Conservation (phyloP, 1,140 invertebrate genomes). For the Apis mellifera region DNA sequence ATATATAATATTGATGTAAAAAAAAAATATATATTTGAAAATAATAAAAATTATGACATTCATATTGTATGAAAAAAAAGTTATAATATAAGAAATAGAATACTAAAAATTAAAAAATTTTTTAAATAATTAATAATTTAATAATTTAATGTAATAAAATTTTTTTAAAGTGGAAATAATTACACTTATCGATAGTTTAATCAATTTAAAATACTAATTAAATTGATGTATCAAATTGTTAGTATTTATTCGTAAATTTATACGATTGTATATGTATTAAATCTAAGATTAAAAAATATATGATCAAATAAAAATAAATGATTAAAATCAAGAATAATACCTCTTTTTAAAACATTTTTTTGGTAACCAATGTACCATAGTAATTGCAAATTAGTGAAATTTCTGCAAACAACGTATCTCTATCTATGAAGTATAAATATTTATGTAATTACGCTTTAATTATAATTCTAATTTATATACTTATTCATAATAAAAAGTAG, state of each 20-base stretch:
- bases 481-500: background rate
- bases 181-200: background rate
- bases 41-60: no score
- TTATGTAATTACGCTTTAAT: slow-evolving; percentile 26
- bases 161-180: background rate
- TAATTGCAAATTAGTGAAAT: slow-evolving; percentile 38
- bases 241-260: background rate
- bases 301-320: slow-evolving; percentile 21
- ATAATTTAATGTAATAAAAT: no score
- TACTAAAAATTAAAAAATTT: no score
- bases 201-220: background rate
- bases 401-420: slow-evolving; percentile 43
- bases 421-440: background rate
- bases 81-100: no score
- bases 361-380: slow-evolving; percentile 71
- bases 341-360: slow-evolving; percentile 72
- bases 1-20: background rate
- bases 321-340: slow-evolving; percentile 58
- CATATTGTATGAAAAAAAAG: no score
- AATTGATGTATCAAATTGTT: background rate
- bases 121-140: no score
- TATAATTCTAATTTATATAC: background rate
- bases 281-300: slow-evolving; percentile 5
- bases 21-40: background rate
- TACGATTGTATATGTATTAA: background rate